A percentile compares a stretch with the other conserved stretches of the same genome.
phyloP scores from a whole-genome alignment of 2,113 vertebrate species.

The Morone saxatilis region DNA sequence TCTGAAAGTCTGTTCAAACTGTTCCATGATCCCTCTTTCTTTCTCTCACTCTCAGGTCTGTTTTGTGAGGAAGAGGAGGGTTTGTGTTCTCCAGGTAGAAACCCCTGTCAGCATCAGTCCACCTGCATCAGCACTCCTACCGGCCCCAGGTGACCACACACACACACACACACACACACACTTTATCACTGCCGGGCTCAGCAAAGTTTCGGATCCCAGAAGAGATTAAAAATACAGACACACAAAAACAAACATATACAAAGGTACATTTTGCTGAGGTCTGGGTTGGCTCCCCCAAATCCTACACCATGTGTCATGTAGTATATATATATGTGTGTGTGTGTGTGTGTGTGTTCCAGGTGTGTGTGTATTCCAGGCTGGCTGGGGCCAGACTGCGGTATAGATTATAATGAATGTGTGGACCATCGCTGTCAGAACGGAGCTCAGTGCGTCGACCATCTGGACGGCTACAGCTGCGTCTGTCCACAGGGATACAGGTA shows the following conservation, averaged over 20 bases:
- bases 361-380: slow-evolving; percentile 92
- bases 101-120: slow-evolving; percentile 90
- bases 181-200: slow-evolving; percentile 10
- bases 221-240: slow-evolving; percentile 31
- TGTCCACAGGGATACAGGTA: slow-evolving; percentile 92
- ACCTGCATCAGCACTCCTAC: slow-evolving; percentile 87
- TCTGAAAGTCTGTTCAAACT: background rate
- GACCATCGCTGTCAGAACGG: slow-evolving; percentile 93
- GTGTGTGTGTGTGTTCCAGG: slow-evolving; percentile 76
- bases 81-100: slow-evolving; percentile 87
- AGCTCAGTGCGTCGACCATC: slow-evolving; percentile 88
- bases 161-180: slow-evolving; percentile 23
- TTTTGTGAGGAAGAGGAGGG: slow-evolving; percentile 89
- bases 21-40: background rate
- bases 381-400: slow-evolving; percentile 89
- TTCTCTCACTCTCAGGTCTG: slow-evolving; percentile 81
- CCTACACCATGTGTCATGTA: background rate
- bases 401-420: slow-evolving; percentile 89
- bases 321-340: slow-evolving; percentile 37
- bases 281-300: slow-evolving; percentile 14
- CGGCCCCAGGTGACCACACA: slow-evolving; percentile 88
- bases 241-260: slow-evolving; percentile 11
- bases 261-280: slow-evolving; percentile 12
- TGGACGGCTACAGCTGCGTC: slow-evolving; percentile 91
- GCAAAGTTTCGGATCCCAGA: slow-evolving; percentile 28